Evolutionary conservation across 1,140 invertebrate genomes (phyloP).

Genomic region (Sitophilus oryzae): DNA sequence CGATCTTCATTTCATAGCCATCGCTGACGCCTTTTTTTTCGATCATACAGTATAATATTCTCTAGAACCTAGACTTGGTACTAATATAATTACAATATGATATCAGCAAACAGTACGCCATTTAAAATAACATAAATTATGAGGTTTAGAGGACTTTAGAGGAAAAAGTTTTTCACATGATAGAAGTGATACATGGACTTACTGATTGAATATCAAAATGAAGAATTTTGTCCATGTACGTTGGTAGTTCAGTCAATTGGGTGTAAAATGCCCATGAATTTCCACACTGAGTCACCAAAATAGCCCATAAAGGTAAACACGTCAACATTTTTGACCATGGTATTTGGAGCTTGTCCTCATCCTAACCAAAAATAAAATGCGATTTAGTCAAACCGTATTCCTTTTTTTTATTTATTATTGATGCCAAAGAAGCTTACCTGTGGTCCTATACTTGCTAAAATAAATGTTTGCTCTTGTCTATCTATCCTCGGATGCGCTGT

Average conservation of each 20-base stretch:
- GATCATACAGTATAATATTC: too few relatives aligned
- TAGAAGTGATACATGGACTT: slow-evolving; percentile 23
- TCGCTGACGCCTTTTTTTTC: too few relatives aligned
- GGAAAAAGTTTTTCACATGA: too few relatives aligned
- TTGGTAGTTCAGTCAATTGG: slow-evolving; percentile 86
- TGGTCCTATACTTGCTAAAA: slow-evolving; percentile 54
- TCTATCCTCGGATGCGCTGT: slow-evolving; percentile 72
- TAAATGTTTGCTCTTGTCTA: slow-evolving; percentile 60
- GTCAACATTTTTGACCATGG: slow-evolving; percentile 77
- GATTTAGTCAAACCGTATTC: not conserved
- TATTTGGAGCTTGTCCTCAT: slow-evolving; percentile 38
- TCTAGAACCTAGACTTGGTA: too few relatives aligned
- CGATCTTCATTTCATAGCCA: too few relatives aligned
- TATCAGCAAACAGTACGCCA: too few relatives aligned
- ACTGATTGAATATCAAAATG: slow-evolving; percentile 81
- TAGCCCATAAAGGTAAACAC: slow-evolving; percentile 82
- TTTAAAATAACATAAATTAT: too few relatives aligned
- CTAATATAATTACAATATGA: too few relatives aligned
- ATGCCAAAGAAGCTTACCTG: slow-evolving; percentile 29
- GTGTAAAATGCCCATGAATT: slow-evolving; percentile 95
- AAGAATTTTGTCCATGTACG: slow-evolving; percentile 88
- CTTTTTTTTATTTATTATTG: not conserved
- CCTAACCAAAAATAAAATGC: slow-evolving; percentile 26
- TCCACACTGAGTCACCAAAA: slow-evolving; percentile 79
- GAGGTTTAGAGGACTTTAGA: too few relatives aligned